Base-by-base conservation (phyloP, 23 tunicate genomes). In the Styela plicata region DNA sequence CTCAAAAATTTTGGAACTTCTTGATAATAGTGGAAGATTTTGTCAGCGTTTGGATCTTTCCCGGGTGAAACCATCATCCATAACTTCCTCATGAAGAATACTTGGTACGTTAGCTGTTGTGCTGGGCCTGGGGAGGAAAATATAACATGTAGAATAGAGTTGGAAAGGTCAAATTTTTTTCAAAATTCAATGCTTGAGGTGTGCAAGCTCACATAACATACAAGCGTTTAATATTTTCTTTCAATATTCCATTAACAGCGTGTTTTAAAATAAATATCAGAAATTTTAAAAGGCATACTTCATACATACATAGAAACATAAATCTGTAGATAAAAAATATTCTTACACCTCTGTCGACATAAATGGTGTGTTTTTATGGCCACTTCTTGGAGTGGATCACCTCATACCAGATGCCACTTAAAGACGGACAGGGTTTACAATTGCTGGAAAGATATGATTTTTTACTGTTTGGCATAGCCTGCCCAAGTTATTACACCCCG, bases 61-160 rank as follows among this genome's bases (percentile, higher is more conserved):
- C 99, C 99, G 26, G 99, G 99, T 23, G 83, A 79, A 35, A 91
- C 89, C 80, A 68, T 83, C 63, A 94, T 86, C 99, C 99, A 96
- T 23, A 96, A 74, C 71, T 96, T 96, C 85, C 89, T 88, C 97
- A 96, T 96, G 86, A 96, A 96, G 88, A 91, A 91, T 2, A 96
- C 96, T 83, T 86, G 96, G 89, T 86, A 95, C 34, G 84, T 89
- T n/a, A 89, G 85, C 19, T 63, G 63, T 1, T 90, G 88, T 21
- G 63, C 24, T 5, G 3, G 23, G 1, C 93, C 90, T 83, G 83
- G 13, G 36, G 28, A 25, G 33, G 33, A 69, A 33, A 44, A 1
- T 63, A 21, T n/a, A n/a, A n/a, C n/a, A n/a, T n/a, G n/a, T n/a
- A n/a, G n/a, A n/a, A n/a, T n/a, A n/a, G n/a, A n/a, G 13, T 44